A percentile compares a stretch with the other conserved stretches of the same genome.
Evolutionary conservation across 2,888 invertebrate genomes (phyloP).

Genomic region (Euzophera pinguis): DNA sequence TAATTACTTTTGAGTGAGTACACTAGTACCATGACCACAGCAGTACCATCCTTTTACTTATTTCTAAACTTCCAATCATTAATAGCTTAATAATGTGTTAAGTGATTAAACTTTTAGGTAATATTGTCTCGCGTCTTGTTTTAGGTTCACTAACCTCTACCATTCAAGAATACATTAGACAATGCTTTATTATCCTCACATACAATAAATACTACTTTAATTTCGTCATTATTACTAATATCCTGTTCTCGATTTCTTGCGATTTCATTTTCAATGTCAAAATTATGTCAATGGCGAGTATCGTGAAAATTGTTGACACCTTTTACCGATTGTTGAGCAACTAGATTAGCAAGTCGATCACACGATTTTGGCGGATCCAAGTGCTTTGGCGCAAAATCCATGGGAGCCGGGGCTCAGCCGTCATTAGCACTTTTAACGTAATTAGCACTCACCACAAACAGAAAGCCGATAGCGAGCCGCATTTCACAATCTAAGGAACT

Average conservation of each 20-base stretch:
- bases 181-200: conserved; percentile 25
- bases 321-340: conserved; percentile 6
- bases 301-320: conserved; percentile 7
- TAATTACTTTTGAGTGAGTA: neutral
- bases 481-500: conserved; percentile 72
- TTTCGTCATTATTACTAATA: neutral
- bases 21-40: too few relatives aligned
- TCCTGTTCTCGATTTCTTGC: neutral
- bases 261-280: neutral
- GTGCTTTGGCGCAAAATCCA: conserved; percentile 22
- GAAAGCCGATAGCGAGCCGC: conserved; percentile 72
- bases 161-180: conserved; percentile 32
- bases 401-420: conserved; percentile 46
- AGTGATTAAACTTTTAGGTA: conserved; percentile 36
- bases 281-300: neutral
- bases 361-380: neutral
- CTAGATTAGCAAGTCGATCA: conserved; percentile 10
- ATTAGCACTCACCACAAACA: conserved; percentile 78
- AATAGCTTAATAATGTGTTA: conserved; percentile 20
- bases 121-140: conserved; percentile 32
- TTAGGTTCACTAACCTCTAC: conserved; percentile 41
- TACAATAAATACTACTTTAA: conserved; percentile 1
- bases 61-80: conserved; percentile 11
- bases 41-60: conserved; percentile 8
- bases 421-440: conserved; percentile 59